Evolutionary conservation across 1,140 invertebrate genomes (phyloP).

Genomic region (Popillia japonica): DNA sequence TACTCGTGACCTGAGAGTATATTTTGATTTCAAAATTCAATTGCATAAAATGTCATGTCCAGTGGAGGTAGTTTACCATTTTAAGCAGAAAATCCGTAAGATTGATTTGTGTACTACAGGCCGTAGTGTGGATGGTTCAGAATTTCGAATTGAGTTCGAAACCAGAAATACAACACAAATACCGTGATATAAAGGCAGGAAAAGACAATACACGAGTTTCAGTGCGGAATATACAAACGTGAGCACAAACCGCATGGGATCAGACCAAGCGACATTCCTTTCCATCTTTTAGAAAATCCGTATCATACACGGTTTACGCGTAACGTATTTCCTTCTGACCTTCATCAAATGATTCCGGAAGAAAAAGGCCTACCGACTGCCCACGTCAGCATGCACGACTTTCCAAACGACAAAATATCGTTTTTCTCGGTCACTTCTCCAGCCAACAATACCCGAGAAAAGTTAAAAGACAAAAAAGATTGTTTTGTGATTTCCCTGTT

Average conservation of each 20-base stretch:
- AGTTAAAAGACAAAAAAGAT: neutral
- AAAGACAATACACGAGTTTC: neutral
- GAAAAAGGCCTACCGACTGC: neutral
- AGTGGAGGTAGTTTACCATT: too few species aligned
- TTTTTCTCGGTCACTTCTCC: neutral
- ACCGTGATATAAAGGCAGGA: neutral
- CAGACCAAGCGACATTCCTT: neutral
- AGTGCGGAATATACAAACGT: neutral
- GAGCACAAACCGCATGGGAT: neutral
- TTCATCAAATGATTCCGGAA: neutral
- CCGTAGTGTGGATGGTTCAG: neutral
- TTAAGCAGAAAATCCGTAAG: too few species aligned
- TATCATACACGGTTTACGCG: conserved; percentile 3
- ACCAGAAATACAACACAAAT: neutral
- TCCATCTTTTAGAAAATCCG: neutral
- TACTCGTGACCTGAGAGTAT: too few species aligned
- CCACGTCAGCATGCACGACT: neutral
- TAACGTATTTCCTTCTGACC: conserved; percentile 3
- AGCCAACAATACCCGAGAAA: neutral
- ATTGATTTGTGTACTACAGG: too few species aligned
- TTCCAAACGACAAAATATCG: conserved; percentile 14
- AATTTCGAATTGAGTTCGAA: neutral
- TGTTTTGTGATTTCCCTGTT: conserved; percentile 5
- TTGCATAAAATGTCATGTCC: too few species aligned
- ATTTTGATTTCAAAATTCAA: too few species aligned